Conservation (phyloP, 2,113 vertebrate species). For the Scalopus aquaticus region DNA sequence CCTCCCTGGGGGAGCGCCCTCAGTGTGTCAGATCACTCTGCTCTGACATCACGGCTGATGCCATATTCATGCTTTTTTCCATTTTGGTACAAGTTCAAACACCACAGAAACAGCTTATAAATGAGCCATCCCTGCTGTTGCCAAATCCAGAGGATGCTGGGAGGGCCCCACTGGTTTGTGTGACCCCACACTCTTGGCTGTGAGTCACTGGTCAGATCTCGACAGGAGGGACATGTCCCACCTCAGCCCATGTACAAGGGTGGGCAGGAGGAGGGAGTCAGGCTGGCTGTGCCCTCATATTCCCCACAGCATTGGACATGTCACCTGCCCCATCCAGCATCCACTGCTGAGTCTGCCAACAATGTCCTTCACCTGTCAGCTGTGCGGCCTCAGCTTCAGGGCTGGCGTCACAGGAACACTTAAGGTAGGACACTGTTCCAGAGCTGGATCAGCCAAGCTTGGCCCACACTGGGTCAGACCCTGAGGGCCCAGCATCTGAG, state of each 20-base stretch:
- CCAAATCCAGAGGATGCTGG: constrained; percentile 31
- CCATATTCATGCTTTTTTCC: background rate
- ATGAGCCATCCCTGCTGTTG: constrained; percentile 25
- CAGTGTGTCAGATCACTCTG: background rate
- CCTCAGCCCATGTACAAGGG: background rate
- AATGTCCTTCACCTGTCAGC: background rate
- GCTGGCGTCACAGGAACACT: background rate
- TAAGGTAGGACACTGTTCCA: background rate
- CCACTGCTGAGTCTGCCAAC: background rate
- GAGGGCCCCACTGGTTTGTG: background rate
- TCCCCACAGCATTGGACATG: background rate
- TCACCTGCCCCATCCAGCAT: background rate
- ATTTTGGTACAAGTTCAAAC: constrained; percentile 58
- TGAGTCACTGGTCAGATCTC: constrained; percentile 22
- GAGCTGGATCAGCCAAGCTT: background rate
- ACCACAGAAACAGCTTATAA: constrained; percentile 50
- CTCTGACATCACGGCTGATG: background rate
- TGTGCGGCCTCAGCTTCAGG: background rate
- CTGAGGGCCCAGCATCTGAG: background rate
- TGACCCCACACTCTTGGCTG: background rate
- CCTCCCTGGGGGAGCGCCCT: background rate
- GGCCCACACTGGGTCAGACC: background rate
- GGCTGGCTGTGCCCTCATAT: background rate
- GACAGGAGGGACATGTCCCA: background rate
- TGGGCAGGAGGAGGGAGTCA: too few species aligned